Evolutionary conservation across 1,140 invertebrate genomes (phyloP).

Genomic region (Antheraea mylitta): DNA sequence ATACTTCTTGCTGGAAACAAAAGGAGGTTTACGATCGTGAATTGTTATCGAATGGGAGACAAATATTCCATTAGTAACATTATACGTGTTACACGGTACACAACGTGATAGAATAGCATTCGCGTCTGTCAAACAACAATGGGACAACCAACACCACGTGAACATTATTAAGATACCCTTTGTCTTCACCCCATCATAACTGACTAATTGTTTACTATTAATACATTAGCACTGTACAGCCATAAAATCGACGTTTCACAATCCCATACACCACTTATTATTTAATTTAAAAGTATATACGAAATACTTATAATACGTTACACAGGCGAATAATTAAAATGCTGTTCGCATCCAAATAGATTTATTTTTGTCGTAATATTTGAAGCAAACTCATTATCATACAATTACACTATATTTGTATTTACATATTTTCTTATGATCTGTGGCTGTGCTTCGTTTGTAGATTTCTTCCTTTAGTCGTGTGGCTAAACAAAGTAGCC

Average conservation of each 20-base stretch:
- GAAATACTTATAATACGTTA: no score
- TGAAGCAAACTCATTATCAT: no score
- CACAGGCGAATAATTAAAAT: no score
- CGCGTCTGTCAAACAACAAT: background rate
- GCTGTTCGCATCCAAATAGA: no score
- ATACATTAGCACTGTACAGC: background rate
- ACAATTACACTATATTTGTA: no score
- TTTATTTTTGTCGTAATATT: no score
- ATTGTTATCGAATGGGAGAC: background rate
- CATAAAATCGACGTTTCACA: background rate
- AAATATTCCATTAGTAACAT: constrained; percentile 4
- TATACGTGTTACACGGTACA: background rate
- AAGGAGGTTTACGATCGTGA: background rate
- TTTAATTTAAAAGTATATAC: no score
- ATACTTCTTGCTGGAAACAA: background rate
- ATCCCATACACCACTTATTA: background rate
- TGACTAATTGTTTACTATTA: constrained; percentile 2
- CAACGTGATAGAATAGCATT: background rate
- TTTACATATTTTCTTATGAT: no score
- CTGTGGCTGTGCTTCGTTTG: no score
- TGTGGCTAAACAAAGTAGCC: no score
- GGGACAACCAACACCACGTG: background rate
- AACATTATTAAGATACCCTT: constrained; percentile 1
- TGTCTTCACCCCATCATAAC: background rate
- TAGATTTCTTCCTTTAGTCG: no score